A percentile compares a stretch with the other conserved stretches of the same genome.
phyloP scores from a whole-genome alignment of 2,888 invertebrate genomes.

The Belgica antarctica region DNA sequence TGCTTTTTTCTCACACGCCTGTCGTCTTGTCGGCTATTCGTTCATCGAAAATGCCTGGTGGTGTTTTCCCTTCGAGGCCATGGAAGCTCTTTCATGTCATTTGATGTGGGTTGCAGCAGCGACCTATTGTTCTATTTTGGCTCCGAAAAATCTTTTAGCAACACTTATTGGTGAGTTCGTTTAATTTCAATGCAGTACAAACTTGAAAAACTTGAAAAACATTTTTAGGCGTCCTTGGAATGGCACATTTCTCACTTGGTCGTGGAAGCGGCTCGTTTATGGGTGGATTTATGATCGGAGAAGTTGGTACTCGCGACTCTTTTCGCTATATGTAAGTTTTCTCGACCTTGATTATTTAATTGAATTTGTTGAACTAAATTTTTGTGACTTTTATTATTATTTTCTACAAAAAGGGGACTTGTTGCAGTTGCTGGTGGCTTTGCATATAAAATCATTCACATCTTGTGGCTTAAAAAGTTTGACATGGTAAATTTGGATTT shows the following conservation, averaged over 20 bases:
- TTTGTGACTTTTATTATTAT: too few species aligned
- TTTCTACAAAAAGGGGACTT: too few species aligned
- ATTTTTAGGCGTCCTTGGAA: conserved; percentile 62
- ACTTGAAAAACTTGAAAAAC: too few species aligned
- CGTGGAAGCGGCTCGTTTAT: conserved; percentile 79
- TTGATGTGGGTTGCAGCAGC: conserved; percentile 90
- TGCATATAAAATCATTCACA: conserved; percentile 68
- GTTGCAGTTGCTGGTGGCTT: conserved; percentile 70
- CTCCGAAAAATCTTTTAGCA: conserved; percentile 78
- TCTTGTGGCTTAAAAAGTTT: conserved; percentile 68
- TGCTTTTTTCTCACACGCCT: conserved; percentile 81
- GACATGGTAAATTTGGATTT: conserved; percentile 47
- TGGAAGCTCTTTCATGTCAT: conserved; percentile 81
- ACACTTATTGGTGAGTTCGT: conserved; percentile 74
- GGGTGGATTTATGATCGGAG: conserved; percentile 74
- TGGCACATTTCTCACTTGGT: conserved; percentile 85
- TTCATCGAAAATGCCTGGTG: conserved; percentile 84
- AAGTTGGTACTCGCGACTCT: conserved; percentile 71
- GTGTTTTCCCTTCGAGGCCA: conserved; percentile 84
- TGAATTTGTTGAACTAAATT: too few species aligned
- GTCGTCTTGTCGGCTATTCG: conserved; percentile 78
- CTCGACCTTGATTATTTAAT: too few species aligned
- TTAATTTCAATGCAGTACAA: too few species aligned
- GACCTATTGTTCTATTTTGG: conserved; percentile 79
- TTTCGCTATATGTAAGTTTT: conserved; percentile 79